These are phyloP conservation scores for Himantopus leucocephalus DNA, from an alignment of 2,113 vertebrate species.

Conservation along the genomic window DNA sequence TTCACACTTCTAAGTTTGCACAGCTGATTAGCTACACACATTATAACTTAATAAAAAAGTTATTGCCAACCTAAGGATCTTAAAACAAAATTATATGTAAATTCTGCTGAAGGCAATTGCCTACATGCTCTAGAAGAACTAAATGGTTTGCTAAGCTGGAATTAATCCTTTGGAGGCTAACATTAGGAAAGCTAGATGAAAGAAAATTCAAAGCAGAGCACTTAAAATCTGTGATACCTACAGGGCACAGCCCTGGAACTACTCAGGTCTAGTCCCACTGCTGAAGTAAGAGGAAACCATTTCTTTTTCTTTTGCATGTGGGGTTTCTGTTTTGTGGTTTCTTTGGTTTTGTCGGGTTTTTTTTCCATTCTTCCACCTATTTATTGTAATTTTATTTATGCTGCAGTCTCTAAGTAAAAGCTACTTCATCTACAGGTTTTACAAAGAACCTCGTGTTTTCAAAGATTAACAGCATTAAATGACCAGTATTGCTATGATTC, in stretches of 20 bases:
- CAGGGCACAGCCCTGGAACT: neutral
- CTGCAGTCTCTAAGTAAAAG: neutral
- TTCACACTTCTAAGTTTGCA: neutral
- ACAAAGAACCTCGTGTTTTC: neutral
- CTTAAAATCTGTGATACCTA: neutral
- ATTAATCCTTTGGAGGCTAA: neutral
- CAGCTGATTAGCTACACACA: neutral
- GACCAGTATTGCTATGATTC: neutral
- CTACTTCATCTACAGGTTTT: neutral
- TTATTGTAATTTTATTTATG: neutral
- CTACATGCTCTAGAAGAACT: neutral
- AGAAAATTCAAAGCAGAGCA: neutral
- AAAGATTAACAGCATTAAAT: neutral
- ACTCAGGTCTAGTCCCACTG: neutral
- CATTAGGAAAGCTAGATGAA: neutral
- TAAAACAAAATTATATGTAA: neutral
- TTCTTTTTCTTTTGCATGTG: accelerated
- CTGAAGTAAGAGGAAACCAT: neutral
- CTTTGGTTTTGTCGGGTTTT: neutral
- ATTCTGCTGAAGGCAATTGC: neutral
- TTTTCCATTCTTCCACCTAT: neutral
- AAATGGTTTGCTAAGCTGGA: neutral
- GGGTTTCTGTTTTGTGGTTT: neutral
- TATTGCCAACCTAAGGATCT: neutral
- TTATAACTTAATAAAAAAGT: neutral